Base-by-base conservation (phyloP, 2,113 vertebrate species). In the Nannobrachium achirus region DNA sequence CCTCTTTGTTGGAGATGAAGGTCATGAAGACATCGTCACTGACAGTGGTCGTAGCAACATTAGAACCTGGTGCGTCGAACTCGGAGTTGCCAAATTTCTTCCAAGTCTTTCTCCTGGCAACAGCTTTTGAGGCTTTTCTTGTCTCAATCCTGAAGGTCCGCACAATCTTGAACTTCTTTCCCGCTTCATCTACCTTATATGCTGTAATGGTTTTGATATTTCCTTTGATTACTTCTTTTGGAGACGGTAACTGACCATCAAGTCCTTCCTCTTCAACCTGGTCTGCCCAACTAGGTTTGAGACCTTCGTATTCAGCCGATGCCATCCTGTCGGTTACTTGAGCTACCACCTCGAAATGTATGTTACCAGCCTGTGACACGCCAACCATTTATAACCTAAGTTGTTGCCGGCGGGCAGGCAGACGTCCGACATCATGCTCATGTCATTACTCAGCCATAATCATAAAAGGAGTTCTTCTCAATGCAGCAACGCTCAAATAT, bases 251-350 rank as follows among this genome's bases (percentile, higher is more conserved):
- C 0, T 95, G 93, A 13, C 94, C 95, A 77, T 98, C 96, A 62
- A 96, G 95, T 55, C 92, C 96, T 65, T 97, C 96, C 71, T 98
- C 97, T 51, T 98, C 97, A 63, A 98, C 97, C 79, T 98, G 97
- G 82, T 98, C 97, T 0, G 96, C 97, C 97, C 96, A 98, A 81
- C 96, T 98, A 85, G 96, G 97, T 95, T 98, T 98, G 8, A 96
- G 96, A 79, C 96, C 25, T 33, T 5, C 25, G 25, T 2, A 5
- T 33, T 33, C 25, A 33, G 25, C 25, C 25, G 25, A 33, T 33
- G 25, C 1, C 25, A 33, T 33, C 1, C 3, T 33, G 3, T 33
- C 6, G 25, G 25, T 33, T 33, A 33, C 3, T 33, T 33, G 6
- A 33, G n/a, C n/a, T n/a, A n/a, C n/a, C n/a, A n/a, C n/a, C n/a